These are phyloP conservation scores for Zophobas atratus DNA, from an alignment of 1,140 invertebrate species.

Conservation along the genomic window DNA sequence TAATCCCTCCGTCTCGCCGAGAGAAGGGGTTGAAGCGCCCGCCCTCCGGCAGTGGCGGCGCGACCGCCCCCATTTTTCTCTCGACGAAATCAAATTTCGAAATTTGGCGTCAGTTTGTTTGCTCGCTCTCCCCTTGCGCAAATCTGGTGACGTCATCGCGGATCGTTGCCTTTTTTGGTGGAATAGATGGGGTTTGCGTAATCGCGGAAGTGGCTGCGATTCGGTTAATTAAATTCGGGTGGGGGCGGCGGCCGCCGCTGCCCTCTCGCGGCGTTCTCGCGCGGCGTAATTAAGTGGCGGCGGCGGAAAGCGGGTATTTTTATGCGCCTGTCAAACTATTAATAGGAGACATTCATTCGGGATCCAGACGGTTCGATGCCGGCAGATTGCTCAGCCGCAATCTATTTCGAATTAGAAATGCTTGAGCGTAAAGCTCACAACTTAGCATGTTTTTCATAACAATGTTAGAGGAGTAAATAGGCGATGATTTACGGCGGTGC, in stretches of 20 bases:
- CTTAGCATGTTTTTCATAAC: constrained; percentile 42
- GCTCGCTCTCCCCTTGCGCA: too few relatives aligned
- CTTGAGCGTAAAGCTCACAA: constrained; percentile 31
- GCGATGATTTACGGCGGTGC: constrained; percentile 27
- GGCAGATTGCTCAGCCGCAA: constrained; percentile 47
- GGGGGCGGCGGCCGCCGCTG: not conserved
- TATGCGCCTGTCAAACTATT: constrained; percentile 53
- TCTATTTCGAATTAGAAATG: constrained; percentile 46
- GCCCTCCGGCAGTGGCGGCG: too few relatives aligned
- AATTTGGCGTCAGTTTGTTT: too few relatives aligned
- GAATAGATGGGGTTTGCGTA: too few relatives aligned
- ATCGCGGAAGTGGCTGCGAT: too few relatives aligned
- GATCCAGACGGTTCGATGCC: constrained; percentile 51
- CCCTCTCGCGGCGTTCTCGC: constrained; percentile 22
- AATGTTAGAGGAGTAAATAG: constrained; percentile 34
- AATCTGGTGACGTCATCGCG: too few relatives aligned
- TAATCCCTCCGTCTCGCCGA: constrained; percentile 19
- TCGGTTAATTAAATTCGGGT: too few relatives aligned
- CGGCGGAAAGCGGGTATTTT: constrained; percentile 41
- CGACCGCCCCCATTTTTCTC: too few relatives aligned
- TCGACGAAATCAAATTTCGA: too few relatives aligned
- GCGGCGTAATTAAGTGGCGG: constrained; percentile 47
- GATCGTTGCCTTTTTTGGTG: too few relatives aligned
- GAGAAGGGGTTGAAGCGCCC: constrained; percentile 16
- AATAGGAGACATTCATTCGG: constrained; percentile 54